phyloP scores from a whole-genome alignment of 2,113 vertebrate genomes.

The Ptilonorhynchus violaceus region DNA sequence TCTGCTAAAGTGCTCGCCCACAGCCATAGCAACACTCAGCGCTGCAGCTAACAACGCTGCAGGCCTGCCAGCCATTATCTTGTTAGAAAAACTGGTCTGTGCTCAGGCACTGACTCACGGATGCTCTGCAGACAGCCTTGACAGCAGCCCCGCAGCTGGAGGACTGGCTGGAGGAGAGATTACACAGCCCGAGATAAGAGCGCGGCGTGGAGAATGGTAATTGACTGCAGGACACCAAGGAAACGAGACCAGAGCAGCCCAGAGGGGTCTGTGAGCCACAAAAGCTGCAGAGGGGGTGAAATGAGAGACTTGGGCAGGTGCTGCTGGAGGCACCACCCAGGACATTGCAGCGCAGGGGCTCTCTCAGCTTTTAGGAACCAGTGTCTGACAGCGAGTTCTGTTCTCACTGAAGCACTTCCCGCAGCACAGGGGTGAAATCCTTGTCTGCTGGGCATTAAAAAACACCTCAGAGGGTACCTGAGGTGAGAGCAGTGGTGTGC shows the following conservation, averaged over 20 bases:
- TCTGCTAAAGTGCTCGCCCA: background rate
- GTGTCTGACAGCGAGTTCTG: background rate
- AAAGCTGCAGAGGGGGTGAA: background rate
- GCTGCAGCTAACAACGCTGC: background rate
- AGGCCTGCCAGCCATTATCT: background rate
- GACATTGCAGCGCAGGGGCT: background rate
- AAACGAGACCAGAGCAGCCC: background rate
- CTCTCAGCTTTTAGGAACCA: fast-evolving
- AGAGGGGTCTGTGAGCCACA: background rate
- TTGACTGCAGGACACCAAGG: background rate
- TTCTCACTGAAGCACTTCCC: background rate
- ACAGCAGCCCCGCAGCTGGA: background rate
- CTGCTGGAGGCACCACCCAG: fast-evolving
- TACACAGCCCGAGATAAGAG: background rate
- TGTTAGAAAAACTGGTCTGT: background rate
- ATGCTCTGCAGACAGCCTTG: background rate
- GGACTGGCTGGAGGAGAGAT: background rate
- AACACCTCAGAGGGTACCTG: background rate
- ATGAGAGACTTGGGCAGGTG: background rate
- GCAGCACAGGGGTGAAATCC: background rate
- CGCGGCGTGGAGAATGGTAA: fast-evolving
- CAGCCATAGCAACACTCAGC: background rate
- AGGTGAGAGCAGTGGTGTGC: fast-evolving
- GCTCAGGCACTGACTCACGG: background rate
- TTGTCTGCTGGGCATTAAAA: background rate